Conservation (phyloP, 2,113 vertebrate genomes). For the Irena cyanogastra region DNA sequence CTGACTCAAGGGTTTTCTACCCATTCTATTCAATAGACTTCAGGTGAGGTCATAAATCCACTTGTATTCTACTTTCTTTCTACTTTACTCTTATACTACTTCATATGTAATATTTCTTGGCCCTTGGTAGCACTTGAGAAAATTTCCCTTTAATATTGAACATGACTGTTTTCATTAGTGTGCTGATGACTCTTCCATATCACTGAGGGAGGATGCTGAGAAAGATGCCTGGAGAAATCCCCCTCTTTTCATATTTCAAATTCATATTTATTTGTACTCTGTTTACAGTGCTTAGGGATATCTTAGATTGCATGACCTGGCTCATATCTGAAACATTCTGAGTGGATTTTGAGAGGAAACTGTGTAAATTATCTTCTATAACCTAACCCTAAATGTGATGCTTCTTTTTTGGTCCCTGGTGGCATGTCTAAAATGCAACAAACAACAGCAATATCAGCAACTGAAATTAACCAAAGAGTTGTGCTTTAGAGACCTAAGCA, state of each 20-base stretch:
- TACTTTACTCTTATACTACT: not conserved
- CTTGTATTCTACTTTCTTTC: not conserved
- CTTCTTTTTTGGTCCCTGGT: not conserved
- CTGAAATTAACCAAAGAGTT: slow-evolving; percentile 1
- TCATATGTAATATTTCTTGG: not conserved
- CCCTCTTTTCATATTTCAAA: not conserved
- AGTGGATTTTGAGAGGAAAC: not conserved
- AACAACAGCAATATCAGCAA: not conserved
- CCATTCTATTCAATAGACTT: not conserved
- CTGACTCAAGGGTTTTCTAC: not conserved
- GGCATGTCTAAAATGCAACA: not conserved
- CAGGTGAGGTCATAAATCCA: not conserved
- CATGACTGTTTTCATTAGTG: not conserved
- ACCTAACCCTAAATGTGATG: not conserved
- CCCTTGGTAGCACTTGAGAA: not conserved
- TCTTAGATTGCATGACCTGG: not conserved
- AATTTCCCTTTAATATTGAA: not conserved
- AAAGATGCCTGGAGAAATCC: not conserved
- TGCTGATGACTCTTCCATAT: not conserved
- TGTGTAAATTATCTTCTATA: not conserved
- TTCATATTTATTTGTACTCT: not conserved
- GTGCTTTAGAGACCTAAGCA: not conserved
- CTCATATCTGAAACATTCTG: not conserved
- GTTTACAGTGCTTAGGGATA: not conserved
- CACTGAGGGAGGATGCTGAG: not conserved